A percentile compares a stretch with the other conserved stretches of the same genome.
These are phyloP conservation scores for Falco peregrinus DNA, from an alignment of 2,797 vertebrate genomes.

Conservation along the genomic window DNA sequence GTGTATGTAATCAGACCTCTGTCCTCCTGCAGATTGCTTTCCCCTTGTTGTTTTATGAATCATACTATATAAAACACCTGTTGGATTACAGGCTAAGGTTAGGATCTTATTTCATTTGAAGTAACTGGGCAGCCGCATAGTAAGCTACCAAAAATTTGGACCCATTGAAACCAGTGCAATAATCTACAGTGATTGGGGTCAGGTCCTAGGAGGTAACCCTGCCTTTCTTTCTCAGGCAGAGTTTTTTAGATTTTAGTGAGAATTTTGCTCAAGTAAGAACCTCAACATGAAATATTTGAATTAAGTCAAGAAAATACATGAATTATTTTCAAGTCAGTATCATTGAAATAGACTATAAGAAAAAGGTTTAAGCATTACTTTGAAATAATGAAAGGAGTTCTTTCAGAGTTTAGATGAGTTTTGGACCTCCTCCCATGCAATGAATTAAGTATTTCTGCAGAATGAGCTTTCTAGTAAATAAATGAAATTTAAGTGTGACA, in stretches of 20 bases:
- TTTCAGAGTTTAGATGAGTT: constrained; percentile 20
- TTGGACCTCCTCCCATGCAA: constrained; percentile 2
- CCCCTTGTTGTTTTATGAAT: constrained; percentile 48
- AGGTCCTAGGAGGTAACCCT: background rate
- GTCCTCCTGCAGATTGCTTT: constrained; percentile 45
- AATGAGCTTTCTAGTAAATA: constrained; percentile 16
- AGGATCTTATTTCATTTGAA: constrained; percentile 48
- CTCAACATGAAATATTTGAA: background rate
- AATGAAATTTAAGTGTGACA: constrained; percentile 1
- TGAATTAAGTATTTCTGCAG: background rate
- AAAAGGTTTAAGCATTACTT: constrained; percentile 21
- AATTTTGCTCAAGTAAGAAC: background rate
- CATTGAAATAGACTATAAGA: constrained; percentile 25
- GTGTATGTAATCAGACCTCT: constrained; percentile 42
- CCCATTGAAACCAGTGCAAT: background rate
- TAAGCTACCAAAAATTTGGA: constrained; percentile 32
- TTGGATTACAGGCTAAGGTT: constrained; percentile 42
- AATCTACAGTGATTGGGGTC: background rate
- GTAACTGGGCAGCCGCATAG: background rate
- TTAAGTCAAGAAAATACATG: constrained; percentile 58
- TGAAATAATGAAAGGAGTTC: constrained; percentile 12
- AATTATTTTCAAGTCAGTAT: constrained; percentile 5
- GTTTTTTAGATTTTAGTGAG: background rate
- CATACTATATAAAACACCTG: constrained; percentile 19
- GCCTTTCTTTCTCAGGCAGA: background rate